Base-by-base conservation (phyloP, 2,797 vertebrate species). In the Macropodus opercularis region DNA sequence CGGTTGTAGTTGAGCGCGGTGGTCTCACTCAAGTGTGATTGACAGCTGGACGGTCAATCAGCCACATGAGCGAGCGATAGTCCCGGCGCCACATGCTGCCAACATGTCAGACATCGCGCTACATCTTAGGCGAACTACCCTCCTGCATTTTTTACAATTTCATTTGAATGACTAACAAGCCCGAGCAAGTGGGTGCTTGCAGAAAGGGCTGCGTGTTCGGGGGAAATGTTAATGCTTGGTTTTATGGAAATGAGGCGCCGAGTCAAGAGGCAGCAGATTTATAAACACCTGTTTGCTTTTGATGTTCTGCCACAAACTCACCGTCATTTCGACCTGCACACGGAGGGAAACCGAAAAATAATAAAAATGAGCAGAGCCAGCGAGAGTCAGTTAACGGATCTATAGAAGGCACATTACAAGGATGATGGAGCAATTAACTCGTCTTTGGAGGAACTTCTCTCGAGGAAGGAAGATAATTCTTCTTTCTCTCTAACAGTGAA, bases 211-310 rank as follows among this genome's bases (percentile, higher is more conserved):
- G 84, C 87, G 88, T 85, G 87, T 88, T 87, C 86, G 87, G 78
- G 56, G 63, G 48, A 84, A 89, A 88, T 88, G 72, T 76, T 85
- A 84, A 87, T 87, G 72, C 52, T 24, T 80, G 57, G 59, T 85
- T 79, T 87, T 83, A 88, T 88, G 81, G 73, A 86, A 87, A 90
- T 84, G 53, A 83, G 78, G 62, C 69, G 6, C 5, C 0, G 42
- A 82, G 81, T 79, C 69, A 83, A 73, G 69, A 80, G 61, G 66
- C 69, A 63, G 69, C 72, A 75, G 72, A 66, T 79, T 85, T 60
- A 70, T 57, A 79, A 86, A 86, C 88, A 92, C 86, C 84, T 91
- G 88, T 87, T 83, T 81, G 79, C 63, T 78, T 74, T 71, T 70
- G 77, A 75, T 80, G 73, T 75, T 84, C 69, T 69, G 69, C 58